Base-by-base conservation (phyloP, 2,888 invertebrate species). In the Apotomis turbidana region DNA sequence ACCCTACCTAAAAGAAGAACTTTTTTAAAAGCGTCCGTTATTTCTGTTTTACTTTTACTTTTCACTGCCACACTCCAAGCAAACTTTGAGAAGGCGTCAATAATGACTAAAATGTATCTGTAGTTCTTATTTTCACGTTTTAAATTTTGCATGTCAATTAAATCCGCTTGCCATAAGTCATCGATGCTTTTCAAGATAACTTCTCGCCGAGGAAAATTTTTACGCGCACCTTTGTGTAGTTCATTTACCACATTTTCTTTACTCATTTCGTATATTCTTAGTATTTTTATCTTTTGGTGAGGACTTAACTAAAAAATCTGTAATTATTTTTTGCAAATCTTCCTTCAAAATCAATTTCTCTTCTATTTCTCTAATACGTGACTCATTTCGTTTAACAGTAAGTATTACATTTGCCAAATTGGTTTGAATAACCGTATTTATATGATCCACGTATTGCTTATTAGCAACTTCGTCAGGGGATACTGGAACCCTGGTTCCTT, bases 111-210 rank as follows among this genome's bases (percentile, higher is more conserved):
- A 44, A 66, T 66, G 41, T 66, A 66, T 55, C 46, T 66, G 41
- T 46, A 55, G 15, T 46, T 46, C 5, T 5, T 15, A 46, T 66
- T 66, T 44, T 44, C 27, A 12, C 54, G 10, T 5, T 71, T 74
- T 10, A 68, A 68, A 51, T 51, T 12, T n/a, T 68, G 68, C 52
- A 68, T 60, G 10, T 60, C 80, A 70, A 76, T 83, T 8, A 86
- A 79, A 81, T 88, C 86, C 9, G 82, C 81, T 78, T 87, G 88
- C 85, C 83, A 85, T 12, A 85, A 77, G 74, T 88, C 85, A 76
- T 85, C 80, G 10, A 86, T 15, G 15, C 81, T 83, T 74, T 81
- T 80, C 41, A 84, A 78, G 46, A 81, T 79, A 51, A 82, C 82
- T 55, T 74, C 71, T 54, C 84, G 75, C 41, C 83, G 74, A 41